These are phyloP conservation scores for Oryzias javanicus DNA, from an alignment of 2,113 vertebrate genomes.

Conservation along the genomic window DNA sequence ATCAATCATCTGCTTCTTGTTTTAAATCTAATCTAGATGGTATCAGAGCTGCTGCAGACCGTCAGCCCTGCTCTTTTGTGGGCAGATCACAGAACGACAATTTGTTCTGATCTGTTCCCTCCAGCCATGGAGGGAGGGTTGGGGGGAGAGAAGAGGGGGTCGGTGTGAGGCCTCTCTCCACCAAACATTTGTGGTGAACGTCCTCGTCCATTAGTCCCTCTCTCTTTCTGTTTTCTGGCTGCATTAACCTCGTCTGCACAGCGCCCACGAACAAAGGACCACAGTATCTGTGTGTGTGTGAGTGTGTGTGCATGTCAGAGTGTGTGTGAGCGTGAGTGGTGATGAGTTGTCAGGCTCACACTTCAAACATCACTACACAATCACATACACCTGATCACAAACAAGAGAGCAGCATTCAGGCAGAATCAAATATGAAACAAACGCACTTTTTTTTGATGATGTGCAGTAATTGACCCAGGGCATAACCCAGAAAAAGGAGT, in stretches of 20 bases:
- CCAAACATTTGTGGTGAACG: conserved; percentile 57
- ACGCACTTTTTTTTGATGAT: no score
- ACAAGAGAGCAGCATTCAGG: no score
- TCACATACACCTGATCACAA: no score
- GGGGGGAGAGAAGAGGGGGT: conserved; percentile 11
- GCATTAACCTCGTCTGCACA: conserved; percentile 59
- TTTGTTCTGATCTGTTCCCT: conserved; percentile 52
- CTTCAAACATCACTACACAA: no score
- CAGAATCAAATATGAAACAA: no score
- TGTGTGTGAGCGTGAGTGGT: no score
- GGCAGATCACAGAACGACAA: conserved; percentile 49
- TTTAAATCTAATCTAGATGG: not conserved
- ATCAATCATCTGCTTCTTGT: no score
- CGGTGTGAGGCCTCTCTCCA: conserved; percentile 31
- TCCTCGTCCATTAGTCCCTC: conserved; percentile 53
- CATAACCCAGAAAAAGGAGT: no score
- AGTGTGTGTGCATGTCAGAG: no score
- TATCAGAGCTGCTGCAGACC: not conserved
- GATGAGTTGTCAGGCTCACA: no score
- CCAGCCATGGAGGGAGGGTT: conserved; percentile 14
- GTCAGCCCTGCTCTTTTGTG: conserved; percentile 17
- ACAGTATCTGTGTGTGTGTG: conserved; percentile 24
- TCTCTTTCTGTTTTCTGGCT: conserved; percentile 47
- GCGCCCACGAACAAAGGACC: conserved; percentile 43
- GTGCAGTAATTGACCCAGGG: no score